A percentile compares a stretch with the other conserved stretches of the same genome.
Conservation (phyloP, 2,888 invertebrate species). For the Teinopalpus imperialis region DNA sequence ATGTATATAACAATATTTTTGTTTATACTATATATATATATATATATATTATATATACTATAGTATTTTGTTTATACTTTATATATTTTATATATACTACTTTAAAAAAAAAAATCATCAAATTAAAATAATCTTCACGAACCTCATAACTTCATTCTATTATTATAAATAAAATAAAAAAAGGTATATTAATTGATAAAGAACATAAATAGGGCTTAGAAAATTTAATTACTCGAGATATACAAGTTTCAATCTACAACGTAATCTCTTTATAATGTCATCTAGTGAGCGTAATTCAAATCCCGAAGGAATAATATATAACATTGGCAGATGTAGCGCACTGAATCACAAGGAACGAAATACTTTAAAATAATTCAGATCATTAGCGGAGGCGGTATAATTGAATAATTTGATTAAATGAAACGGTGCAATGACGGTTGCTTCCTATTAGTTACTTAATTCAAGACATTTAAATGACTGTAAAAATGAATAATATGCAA, state of each 20-base stretch:
- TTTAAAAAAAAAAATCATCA: no score
- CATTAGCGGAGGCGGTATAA: conserved; percentile 20
- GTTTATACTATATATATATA: no score
- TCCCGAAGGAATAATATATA: conserved; percentile 5
- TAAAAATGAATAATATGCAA: conserved; percentile 45
- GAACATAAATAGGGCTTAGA: no score
- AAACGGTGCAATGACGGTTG: conserved; percentile 7
- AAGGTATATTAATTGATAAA: no score
- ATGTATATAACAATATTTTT: no score
- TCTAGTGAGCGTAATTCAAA: conserved; percentile 5
- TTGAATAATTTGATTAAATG: conserved; percentile 30
- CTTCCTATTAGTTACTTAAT: conserved; percentile 24
- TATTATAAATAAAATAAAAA: no score
- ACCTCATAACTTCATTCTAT: no score
- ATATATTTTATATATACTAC: no score
- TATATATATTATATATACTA: no score
- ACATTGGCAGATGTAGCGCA: conserved; percentile 11
- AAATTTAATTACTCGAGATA: no score
- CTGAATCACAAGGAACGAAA: conserved; percentile 13
- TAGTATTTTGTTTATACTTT: no score
- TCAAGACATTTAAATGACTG: conserved; percentile 39
- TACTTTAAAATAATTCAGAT: conserved; percentile 12
- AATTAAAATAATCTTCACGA: no score
- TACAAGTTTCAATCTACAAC: background rate
- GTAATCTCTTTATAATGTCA: background rate